phyloP scores from a whole-genome alignment of 53 echinoderm and acorn worm species.

The Holothuria leucospilota region DNA sequence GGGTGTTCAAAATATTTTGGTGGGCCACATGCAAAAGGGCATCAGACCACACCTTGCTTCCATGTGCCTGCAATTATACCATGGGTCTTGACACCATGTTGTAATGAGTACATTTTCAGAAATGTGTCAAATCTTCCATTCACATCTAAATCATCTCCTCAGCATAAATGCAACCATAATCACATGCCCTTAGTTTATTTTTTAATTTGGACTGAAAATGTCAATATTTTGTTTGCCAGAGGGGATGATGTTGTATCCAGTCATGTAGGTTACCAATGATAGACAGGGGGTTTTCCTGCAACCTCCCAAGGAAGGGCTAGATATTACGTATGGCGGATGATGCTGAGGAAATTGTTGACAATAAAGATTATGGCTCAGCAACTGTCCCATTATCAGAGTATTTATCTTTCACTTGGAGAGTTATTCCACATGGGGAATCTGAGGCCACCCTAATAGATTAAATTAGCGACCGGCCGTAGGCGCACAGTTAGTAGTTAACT shows the following conservation, averaged over 20 bases:
- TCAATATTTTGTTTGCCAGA: slow-evolving; percentile 19
- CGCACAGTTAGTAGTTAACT: too few species aligned
- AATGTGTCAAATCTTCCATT: too few species aligned
- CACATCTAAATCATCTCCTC: too few species aligned
- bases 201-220: slow-evolving; percentile 19
- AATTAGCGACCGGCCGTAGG: slow-evolving; percentile 10
- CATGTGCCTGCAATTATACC: too few species aligned
- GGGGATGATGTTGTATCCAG: slow-evolving; percentile 5
- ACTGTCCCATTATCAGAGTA: slow-evolving; percentile 5
- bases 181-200: slow-evolving; percentile 1
- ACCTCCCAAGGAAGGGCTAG: slow-evolving; percentile 22
- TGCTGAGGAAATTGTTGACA: not conserved
- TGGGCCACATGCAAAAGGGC: too few species aligned
- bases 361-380: not conserved
- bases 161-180: too few species aligned
- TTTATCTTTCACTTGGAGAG: slow-evolving; percentile 21
- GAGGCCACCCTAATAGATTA: slow-evolving; percentile 37
- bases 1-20: too few species aligned
- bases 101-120: too few species aligned
- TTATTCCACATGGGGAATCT: not conserved
- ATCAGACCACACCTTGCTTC: too few species aligned
- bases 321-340: not conserved
- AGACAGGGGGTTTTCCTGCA: not conserved
- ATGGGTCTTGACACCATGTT: too few species aligned
- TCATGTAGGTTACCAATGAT: not conserved